Percentiles rank a stretch among this genome's conserved stretches.
These are phyloP conservation scores for Cryptocephalus primarius DNA, from an alignment of 2,888 invertebrate species.

Conservation along the genomic window DNA sequence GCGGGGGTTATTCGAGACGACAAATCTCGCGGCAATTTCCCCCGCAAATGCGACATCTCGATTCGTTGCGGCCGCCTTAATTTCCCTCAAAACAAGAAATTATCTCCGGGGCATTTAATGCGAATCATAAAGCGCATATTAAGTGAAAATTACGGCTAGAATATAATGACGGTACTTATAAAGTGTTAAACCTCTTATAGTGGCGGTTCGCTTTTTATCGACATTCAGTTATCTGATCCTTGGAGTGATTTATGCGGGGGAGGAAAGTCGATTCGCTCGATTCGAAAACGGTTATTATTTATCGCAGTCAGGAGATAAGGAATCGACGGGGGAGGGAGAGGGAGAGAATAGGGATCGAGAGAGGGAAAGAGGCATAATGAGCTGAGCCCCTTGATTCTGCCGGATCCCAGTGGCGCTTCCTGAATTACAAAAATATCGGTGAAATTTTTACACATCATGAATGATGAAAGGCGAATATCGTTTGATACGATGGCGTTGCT, in stretches of 20 bases:
- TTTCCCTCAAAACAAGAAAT: conserved; percentile 14
- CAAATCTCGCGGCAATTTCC: neutral
- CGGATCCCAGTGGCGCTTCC: too few relatives aligned
- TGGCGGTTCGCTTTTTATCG: conserved; percentile 16
- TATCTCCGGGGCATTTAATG: conserved; percentile 9
- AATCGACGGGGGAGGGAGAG: conserved; percentile 4
- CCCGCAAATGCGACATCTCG: neutral
- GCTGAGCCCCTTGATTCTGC: neutral
- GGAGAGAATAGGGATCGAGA: neutral
- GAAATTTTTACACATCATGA: too few relatives aligned
- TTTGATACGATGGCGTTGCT: too few relatives aligned
- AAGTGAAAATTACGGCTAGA: conserved; percentile 13
- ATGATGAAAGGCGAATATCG: too few relatives aligned
- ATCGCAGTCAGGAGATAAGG: conserved; percentile 6
- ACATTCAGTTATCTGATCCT: conserved; percentile 9
- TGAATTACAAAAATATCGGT: too few relatives aligned
- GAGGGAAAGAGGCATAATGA: conserved; percentile 5
- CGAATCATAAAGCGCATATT: conserved; percentile 14
- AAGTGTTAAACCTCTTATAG: conserved; percentile 15
- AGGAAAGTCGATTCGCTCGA: conserved; percentile 14
- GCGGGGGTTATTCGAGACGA: neutral
- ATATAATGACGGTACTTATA: conserved; percentile 13
- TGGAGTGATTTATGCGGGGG: conserved; percentile 11
- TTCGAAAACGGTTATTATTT: conserved; percentile 15
- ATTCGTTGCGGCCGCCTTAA: conserved; percentile 11